These are phyloP conservation scores for Muscina levida DNA, from an alignment of 2,888 invertebrate species.

Conservation along the genomic window DNA sequence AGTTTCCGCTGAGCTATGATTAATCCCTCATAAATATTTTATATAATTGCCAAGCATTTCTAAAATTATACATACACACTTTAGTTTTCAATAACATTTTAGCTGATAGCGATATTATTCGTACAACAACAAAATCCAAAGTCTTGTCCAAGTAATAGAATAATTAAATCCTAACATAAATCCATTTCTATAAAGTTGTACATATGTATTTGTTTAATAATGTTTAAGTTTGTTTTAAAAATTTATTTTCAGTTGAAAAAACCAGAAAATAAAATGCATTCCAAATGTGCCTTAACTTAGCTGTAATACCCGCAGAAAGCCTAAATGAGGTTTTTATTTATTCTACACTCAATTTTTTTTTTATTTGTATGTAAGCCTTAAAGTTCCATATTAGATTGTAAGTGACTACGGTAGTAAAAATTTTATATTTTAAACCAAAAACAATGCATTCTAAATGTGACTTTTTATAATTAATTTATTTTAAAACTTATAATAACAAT, in stretches of 20 bases:
- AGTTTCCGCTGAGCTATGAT: too few relatives aligned
- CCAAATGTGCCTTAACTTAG: conserved; percentile 77
- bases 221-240: not conserved
- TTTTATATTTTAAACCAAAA: conserved; percentile 42
- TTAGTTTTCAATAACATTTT: conserved; percentile 34
- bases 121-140: conserved; percentile 75
- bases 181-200: conserved; percentile 23
- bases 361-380: not conserved
- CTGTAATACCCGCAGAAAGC: conserved; percentile 37
- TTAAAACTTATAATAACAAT: too few relatives aligned
- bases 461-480: conserved; percentile 24
- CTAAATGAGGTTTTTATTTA: conserved; percentile 40
- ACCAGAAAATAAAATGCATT: conserved; percentile 73
- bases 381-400: conserved; percentile 53
- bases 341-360: too few relatives aligned
- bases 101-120: conserved; percentile 9
- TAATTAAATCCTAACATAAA: conserved; percentile 58
- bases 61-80: conserved; percentile 44
- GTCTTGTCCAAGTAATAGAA: conserved; percentile 74
- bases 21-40: too few relatives aligned
- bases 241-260: conserved; percentile 41
- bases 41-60: conserved; percentile 66
- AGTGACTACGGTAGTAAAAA: conserved; percentile 24
- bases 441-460: conserved; percentile 60
- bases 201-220: not conserved